Evolutionary conservation across 2,888 invertebrate genomes (phyloP).

Genomic region (Bombylius major): DNA sequence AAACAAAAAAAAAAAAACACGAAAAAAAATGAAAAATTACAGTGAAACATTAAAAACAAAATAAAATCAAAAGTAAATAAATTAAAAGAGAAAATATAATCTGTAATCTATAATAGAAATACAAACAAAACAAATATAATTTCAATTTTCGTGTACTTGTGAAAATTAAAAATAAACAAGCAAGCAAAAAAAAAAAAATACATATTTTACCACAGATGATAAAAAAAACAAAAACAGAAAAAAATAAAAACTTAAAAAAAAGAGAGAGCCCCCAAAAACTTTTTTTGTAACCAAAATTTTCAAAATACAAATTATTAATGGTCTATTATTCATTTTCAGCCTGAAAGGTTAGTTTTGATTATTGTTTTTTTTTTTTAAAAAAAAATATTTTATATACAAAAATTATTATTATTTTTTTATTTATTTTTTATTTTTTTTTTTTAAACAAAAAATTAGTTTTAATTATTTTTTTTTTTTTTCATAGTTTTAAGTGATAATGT

Average conservation of each 20-base stretch:
- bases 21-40: too few relatives aligned
- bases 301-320: slow-evolving; percentile 12
- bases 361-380: slow-evolving; percentile 2
- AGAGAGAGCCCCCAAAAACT: slow-evolving; percentile 9
- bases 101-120: not conserved
- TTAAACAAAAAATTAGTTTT: too few relatives aligned
- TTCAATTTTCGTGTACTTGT: not conserved
- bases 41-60: too few relatives aligned
- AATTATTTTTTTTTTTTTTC: too few relatives aligned
- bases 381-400: not conserved
- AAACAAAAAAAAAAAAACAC: too few relatives aligned
- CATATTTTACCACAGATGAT: not conserved
- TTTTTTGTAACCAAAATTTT: not conserved
- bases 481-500: too few relatives aligned
- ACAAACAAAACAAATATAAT: not conserved
- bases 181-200: not conserved
- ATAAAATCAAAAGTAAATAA: too few relatives aligned
- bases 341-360: slow-evolving; percentile 31
- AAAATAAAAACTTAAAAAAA: not conserved
- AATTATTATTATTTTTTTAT: not conserved
- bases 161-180: not conserved
- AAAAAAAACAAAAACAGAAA: not conserved
- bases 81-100: too few relatives aligned
- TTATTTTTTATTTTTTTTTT: not conserved
- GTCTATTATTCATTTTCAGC: slow-evolving; percentile 24